Percentiles rank a stretch among this genome's conserved stretches.
Conservation (phyloP, 2,797 vertebrate genomes). For the Aphelocoma californica region DNA sequence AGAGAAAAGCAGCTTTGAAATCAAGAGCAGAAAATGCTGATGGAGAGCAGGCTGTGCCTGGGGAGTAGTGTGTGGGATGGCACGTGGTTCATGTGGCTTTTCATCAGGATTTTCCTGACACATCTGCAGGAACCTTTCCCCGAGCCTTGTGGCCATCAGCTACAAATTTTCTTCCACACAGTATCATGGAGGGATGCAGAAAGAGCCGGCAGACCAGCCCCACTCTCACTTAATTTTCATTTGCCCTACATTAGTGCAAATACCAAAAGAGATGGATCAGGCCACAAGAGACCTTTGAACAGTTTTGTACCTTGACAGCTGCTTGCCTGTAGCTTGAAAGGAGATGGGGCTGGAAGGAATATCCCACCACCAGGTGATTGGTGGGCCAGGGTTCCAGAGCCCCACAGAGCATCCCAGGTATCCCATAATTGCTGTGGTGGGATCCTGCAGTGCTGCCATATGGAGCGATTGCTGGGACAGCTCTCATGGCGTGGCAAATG, state of each 20-base stretch:
- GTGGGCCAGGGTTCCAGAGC: not conserved
- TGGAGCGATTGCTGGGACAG: accelerated
- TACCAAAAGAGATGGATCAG: conserved; percentile 26
- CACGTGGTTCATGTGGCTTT: not conserved
- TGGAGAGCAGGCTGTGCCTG: not conserved
- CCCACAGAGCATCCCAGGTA: not conserved
- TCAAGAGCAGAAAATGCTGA: accelerated
- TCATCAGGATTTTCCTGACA: not conserved
- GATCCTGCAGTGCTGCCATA: accelerated
- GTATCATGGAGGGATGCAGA: not conserved
- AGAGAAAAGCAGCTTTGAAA: not conserved
- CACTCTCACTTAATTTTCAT: conserved; percentile 16
- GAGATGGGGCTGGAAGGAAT: not conserved
- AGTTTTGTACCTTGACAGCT: accelerated
- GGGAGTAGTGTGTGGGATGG: not conserved
- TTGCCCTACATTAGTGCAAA: conserved; percentile 16
- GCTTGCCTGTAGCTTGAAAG: not conserved
- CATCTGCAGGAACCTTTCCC: not conserved
- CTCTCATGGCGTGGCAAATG: accelerated
- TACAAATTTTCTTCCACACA: not conserved
- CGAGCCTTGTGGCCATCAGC: not conserved
- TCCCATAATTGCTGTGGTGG: accelerated
- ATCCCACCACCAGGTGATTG: accelerated
- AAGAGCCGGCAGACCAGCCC: not conserved
- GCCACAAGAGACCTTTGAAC: not conserved